These are phyloP conservation scores for Trididemnum nubilum DNA, from an alignment of 23 tunicate species.

Conservation along the genomic window DNA sequence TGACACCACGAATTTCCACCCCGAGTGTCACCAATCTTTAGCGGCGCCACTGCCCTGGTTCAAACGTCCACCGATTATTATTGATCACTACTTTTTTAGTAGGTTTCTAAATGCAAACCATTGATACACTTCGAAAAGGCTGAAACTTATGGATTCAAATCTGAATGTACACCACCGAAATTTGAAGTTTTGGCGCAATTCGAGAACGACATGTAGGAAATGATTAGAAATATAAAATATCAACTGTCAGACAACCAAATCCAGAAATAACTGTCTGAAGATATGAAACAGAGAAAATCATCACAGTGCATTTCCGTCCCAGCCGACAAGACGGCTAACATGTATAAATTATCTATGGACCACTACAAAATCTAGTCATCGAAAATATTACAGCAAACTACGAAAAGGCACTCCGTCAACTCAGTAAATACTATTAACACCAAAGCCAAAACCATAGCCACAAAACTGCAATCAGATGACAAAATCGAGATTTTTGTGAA, in stretches of 20 bases:
- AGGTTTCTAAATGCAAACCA: no score
- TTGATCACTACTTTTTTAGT: no score
- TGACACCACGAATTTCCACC: no score
- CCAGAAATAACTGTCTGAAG: not conserved
- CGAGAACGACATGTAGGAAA: not conserved
- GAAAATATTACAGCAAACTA: no score
- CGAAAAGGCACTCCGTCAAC: no score
- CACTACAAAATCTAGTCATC: not conserved
- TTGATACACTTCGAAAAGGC: no score
- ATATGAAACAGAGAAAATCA: not conserved
- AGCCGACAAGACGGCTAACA: not conserved
- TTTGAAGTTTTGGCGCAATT: not conserved
- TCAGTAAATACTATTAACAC: not conserved
- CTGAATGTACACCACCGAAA: not conserved
- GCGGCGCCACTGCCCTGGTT: no score
- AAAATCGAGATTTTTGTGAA: not conserved
- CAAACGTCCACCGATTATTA: no score
- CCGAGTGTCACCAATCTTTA: no score
- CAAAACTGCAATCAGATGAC: not conserved
- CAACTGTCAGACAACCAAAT: not conserved
- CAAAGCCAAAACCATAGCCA: not conserved
- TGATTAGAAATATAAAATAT: no score
- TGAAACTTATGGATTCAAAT: not conserved
- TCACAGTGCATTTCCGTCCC: not conserved
- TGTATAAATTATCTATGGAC: not conserved